phyloP scores from a whole-genome alignment of 2,888 invertebrate genomes.

The Drosophila helvetica region DNA sequence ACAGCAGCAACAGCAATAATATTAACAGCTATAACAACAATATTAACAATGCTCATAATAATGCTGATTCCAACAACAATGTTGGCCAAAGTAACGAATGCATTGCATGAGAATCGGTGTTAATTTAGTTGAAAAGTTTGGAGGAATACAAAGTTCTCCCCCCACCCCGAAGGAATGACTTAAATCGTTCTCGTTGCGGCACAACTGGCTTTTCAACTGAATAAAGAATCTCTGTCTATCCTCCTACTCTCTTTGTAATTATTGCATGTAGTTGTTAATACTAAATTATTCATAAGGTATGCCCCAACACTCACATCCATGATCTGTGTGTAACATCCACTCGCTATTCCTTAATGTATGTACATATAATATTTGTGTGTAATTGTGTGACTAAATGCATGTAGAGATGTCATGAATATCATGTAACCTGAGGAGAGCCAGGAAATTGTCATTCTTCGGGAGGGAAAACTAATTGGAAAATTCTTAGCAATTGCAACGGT shows the following conservation, averaged over 20 bases:
- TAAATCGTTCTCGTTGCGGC: constrained; percentile 20
- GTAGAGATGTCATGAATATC: constrained; percentile 36
- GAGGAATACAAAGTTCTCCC: constrained; percentile 6
- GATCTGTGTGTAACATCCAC: constrained; percentile 30
- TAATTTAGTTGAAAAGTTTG: constrained; percentile 59
- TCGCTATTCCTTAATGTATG: constrained; percentile 21
- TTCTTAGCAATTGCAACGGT: no score
- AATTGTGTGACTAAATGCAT: constrained; percentile 50
- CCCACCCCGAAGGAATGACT: constrained; percentile 11
- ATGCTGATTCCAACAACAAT: constrained; percentile 71
- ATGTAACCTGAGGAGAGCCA: background rate
- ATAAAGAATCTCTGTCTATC: constrained; percentile 5
- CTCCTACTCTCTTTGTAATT: constrained; percentile 26
- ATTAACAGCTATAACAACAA: constrained; percentile 31
- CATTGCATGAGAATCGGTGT: constrained; percentile 79
- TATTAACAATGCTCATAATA: constrained; percentile 44
- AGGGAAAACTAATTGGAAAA: background rate
- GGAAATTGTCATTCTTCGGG: constrained; percentile 22
- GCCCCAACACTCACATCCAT: constrained; percentile 17
- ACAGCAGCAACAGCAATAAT: constrained; percentile 37
- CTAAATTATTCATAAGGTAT: constrained; percentile 43
- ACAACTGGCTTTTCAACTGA: constrained; percentile 37
- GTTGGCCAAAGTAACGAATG: constrained; percentile 76
- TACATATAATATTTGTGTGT: constrained; percentile 43
- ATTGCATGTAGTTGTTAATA: constrained; percentile 42